phyloP scores from a whole-genome alignment of 2,888 invertebrate species.

The Andricus curvator region DNA sequence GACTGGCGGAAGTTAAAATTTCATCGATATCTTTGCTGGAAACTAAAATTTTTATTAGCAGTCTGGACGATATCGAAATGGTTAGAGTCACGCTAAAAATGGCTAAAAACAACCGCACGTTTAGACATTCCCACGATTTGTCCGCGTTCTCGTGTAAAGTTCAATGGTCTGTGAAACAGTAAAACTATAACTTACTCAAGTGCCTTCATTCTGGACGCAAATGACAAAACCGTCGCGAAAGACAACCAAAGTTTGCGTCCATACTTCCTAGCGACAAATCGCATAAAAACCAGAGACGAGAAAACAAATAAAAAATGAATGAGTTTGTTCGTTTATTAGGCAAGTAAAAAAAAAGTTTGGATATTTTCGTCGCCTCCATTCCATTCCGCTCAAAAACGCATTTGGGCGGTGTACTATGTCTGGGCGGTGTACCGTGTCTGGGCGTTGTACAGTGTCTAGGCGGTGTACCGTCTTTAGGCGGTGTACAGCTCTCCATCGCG shows the following conservation, averaged over 20 bases:
- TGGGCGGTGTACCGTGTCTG: no score
- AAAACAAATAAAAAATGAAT: conserved; percentile 26
- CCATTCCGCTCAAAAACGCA: no score
- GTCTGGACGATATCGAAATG: neutral
- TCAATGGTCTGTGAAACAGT: conserved; percentile 65
- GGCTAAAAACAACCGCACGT: conserved; percentile 36
- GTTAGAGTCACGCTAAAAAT: neutral
- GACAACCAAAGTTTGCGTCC: conserved; percentile 17
- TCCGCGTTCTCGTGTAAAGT: conserved; percentile 63
- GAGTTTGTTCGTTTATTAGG: neutral
- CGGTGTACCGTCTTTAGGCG: no score
- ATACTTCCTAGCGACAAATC: neutral
- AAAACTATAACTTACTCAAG: conserved; percentile 30
- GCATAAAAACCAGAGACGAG: conserved; percentile 12
- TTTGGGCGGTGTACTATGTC: no score
- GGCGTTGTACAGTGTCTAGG: no score
- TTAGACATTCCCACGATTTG: conserved; percentile 63
- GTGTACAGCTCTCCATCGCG: no score
- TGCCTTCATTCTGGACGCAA: conserved; percentile 35
- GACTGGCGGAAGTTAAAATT: neutral
- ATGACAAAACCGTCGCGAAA: conserved; percentile 34
- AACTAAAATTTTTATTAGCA: neutral
- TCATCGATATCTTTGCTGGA: neutral
- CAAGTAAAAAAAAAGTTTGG: neutral
- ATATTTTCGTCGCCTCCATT: neutral